Percentiles rank a stretch among this genome's conserved stretches.
phyloP scores from a whole-genome alignment of 2,797 vertebrate species.

The Podarcis siculus region DNA sequence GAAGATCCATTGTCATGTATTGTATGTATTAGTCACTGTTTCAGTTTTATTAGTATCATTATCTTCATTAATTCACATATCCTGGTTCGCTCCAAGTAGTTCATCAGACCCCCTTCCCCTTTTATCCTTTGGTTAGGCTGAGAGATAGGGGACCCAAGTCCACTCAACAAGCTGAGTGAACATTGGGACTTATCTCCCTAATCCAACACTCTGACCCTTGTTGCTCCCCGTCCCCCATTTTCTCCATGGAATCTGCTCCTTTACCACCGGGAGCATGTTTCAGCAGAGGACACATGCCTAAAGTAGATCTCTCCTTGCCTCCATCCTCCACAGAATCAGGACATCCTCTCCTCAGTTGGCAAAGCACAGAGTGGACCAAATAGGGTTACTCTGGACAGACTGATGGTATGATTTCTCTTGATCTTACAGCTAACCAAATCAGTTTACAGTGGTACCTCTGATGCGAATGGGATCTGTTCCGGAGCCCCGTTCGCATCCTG shows the following conservation, averaged over 20 bases:
- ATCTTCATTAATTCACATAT: too few species aligned
- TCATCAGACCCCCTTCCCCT: too few species aligned
- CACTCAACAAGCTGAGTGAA: too few species aligned
- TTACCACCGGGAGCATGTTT: neutral
- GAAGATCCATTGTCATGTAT: neutral
- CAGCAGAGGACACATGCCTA: neutral
- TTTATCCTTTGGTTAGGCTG: too few species aligned
- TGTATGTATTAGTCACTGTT: neutral
- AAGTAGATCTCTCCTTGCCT: neutral
- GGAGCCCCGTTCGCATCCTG: too few species aligned
- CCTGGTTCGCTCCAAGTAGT: too few species aligned
- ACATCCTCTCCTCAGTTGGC: neutral
- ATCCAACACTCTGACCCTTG: neutral
- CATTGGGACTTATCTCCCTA: neutral
- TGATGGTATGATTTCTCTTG: neutral
- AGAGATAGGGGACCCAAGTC: too few species aligned
- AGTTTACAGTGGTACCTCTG: too few species aligned
- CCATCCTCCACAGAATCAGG: neutral
- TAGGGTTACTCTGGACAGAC: neutral
- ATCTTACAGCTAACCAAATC: neutral
- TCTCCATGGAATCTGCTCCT: neutral
- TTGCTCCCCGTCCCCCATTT: too few species aligned
- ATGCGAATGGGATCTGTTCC: too few species aligned
- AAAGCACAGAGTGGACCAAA: neutral
- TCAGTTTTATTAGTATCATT: too few species aligned